Conservation (phyloP, 2,888 invertebrate genomes). For the Acleris literana region DNA sequence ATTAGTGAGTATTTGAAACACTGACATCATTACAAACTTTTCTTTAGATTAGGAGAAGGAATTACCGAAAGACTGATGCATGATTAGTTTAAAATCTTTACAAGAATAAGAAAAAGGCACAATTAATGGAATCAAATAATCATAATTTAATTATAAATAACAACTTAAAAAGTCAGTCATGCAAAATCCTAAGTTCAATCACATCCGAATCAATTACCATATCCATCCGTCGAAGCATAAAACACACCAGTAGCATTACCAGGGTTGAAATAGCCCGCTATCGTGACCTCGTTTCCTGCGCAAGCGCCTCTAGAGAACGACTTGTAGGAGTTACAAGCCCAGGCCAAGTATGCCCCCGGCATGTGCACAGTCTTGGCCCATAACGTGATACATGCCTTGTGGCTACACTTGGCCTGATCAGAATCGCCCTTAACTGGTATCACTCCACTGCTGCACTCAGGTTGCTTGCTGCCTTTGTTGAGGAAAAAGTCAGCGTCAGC, state of each 20-base stretch:
- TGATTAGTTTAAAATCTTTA: no score
- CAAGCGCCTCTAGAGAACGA: conserved; percentile 64
- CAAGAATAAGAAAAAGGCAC: no score
- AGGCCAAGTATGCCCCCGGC: conserved; percentile 61
- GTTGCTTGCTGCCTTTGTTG: conserved; percentile 83
- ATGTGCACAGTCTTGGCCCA: conserved; percentile 65
- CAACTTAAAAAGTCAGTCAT: no score
- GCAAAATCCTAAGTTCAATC: no score
- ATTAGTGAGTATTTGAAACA: no score
- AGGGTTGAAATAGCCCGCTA: conserved; percentile 75
- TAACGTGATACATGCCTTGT: conserved; percentile 69
- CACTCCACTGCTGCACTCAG: conserved; percentile 71
- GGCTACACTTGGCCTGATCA: conserved; percentile 71
- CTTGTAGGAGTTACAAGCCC: conserved; percentile 67
- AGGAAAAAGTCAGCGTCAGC: conserved; percentile 85
- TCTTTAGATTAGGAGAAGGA: no score
- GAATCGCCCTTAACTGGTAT: conserved; percentile 68
- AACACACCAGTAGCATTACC: conserved; percentile 75
- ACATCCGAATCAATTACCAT: conserved; percentile 43
- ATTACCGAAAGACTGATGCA: no score
- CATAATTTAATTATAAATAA: no score
- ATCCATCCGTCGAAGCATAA: conserved; percentile 69
- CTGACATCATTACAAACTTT: no score
- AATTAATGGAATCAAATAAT: no score
- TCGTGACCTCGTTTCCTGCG: conserved; percentile 62